phyloP scores from a whole-genome alignment of 2,797 vertebrate genomes.

The Acipenser ruthenus region DNA sequence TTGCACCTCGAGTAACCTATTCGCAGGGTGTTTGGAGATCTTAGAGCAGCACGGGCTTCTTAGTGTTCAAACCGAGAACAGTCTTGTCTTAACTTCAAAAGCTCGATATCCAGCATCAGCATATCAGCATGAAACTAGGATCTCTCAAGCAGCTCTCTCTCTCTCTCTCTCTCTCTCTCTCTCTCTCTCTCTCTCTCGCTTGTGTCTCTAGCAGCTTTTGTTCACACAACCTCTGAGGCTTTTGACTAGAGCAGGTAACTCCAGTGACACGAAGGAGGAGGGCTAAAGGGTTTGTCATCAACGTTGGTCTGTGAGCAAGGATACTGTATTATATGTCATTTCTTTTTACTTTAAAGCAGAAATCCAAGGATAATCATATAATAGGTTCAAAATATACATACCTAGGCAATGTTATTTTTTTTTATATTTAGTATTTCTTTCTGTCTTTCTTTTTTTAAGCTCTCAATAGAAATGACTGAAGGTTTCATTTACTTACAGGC shows the following conservation, averaged over 20 bases:
- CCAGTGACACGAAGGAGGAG: constrained; percentile 1
- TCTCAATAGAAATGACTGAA: too few relatives aligned
- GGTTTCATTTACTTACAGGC: too few relatives aligned
- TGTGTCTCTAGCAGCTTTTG: too few relatives aligned
- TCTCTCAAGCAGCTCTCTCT: not conserved
- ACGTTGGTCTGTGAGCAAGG: not conserved
- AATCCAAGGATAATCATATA: too few relatives aligned
- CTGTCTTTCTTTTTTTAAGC: too few relatives aligned
- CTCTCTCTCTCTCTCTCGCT: not conserved
- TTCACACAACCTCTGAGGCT: not conserved
- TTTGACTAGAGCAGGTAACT: constrained; percentile 1
- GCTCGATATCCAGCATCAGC: not conserved
- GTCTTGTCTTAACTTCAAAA: too few relatives aligned
- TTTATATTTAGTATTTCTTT: too few relatives aligned
- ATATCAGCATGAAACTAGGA: not conserved
- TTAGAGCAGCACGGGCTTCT: not conserved
- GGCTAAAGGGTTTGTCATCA: constrained; percentile 37
- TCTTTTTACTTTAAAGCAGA: not conserved
- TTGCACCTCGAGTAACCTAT: not conserved
- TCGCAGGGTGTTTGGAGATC: constrained; percentile 4
- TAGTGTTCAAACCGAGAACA: not conserved
- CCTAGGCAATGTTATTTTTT: too few relatives aligned
- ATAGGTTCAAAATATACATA: too few relatives aligned
- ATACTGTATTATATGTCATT: not conserved
- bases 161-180: not conserved